Conservation (phyloP, 2,113 vertebrate species). For the Festucalex cinctus region DNA sequence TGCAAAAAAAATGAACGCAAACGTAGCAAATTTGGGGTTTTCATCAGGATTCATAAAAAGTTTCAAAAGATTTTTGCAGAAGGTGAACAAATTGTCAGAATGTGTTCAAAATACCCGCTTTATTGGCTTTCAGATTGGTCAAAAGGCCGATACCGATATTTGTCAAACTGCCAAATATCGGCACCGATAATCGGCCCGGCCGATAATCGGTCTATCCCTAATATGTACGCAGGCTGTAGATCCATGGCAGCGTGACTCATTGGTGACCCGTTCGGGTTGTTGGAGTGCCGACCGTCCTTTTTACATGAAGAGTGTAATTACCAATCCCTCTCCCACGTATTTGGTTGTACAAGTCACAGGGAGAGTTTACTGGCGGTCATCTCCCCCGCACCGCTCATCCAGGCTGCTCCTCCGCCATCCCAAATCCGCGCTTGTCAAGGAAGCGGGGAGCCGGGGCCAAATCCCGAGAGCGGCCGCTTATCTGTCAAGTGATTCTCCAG, state of each 20-base stretch:
- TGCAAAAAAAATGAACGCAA: no score
- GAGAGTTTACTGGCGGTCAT: conserved; percentile 33
- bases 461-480: conserved; percentile 52
- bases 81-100: no score
- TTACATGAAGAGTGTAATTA: conserved; percentile 56
- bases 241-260: conserved; percentile 47
- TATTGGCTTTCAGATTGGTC: no score
- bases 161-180: no score
- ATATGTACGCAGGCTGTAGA: conserved; percentile 5
- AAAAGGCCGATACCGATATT: no score
- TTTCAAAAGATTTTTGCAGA: no score
- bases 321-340: conserved; percentile 43
- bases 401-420: conserved; percentile 17
- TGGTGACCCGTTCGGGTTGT: conserved; percentile 24
- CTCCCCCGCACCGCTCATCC: conserved; percentile 18
- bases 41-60: no score
- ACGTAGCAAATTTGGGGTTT: no score
- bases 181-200: no score
- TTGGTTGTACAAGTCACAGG: conserved; percentile 27
- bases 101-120: no score
- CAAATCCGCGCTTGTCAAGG: conserved; percentile 42
- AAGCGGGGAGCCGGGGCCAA: conserved; percentile 2
- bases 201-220: no score
- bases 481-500: conserved; percentile 46
- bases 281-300: conserved; percentile 27